Conservation (phyloP, 2,888 invertebrate species). For the Leptodirus hochenwartii region DNA sequence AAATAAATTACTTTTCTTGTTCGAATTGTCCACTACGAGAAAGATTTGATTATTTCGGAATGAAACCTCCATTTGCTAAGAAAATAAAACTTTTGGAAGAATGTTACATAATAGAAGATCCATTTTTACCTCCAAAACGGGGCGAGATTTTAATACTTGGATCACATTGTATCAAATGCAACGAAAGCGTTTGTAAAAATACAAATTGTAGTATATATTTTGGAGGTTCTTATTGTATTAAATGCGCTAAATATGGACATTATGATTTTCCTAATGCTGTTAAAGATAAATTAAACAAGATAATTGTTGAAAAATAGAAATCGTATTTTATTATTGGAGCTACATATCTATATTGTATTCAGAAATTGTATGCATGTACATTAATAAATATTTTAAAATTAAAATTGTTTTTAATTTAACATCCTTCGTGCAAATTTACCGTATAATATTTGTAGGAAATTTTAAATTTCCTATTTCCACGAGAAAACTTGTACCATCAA, state of each 20-base stretch:
- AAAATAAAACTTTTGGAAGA: slow-evolving; percentile 49
- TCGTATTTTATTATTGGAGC: too few species aligned
- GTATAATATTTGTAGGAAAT: too few species aligned
- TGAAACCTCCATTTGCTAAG: slow-evolving; percentile 52
- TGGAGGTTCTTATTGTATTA: slow-evolving; percentile 49
- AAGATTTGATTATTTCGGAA: slow-evolving; percentile 58
- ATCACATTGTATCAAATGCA: slow-evolving; percentile 52
- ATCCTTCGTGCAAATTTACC: too few species aligned
- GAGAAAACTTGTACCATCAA: too few species aligned
- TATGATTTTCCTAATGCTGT: slow-evolving; percentile 51
- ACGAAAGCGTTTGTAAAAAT: slow-evolving; percentile 49
- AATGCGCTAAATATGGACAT: slow-evolving; percentile 42
- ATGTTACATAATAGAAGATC: slow-evolving; percentile 69
- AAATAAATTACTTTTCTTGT: slow-evolving; percentile 38
- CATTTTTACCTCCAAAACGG: slow-evolving; percentile 55
- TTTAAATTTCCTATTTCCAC: too few species aligned
- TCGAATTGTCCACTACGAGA: slow-evolving; percentile 44
- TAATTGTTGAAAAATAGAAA: slow-evolving; percentile 3
- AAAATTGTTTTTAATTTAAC: too few species aligned
- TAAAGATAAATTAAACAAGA: slow-evolving; percentile 29
- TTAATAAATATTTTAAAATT: too few species aligned
- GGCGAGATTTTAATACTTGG: slow-evolving; percentile 66
- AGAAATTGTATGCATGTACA: too few species aligned
- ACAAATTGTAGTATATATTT: slow-evolving; percentile 67
- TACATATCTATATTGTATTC: too few species aligned